Evolutionary conservation across 2,888 invertebrate genomes (phyloP).

Genomic region (Drosophila antonietae): DNA sequence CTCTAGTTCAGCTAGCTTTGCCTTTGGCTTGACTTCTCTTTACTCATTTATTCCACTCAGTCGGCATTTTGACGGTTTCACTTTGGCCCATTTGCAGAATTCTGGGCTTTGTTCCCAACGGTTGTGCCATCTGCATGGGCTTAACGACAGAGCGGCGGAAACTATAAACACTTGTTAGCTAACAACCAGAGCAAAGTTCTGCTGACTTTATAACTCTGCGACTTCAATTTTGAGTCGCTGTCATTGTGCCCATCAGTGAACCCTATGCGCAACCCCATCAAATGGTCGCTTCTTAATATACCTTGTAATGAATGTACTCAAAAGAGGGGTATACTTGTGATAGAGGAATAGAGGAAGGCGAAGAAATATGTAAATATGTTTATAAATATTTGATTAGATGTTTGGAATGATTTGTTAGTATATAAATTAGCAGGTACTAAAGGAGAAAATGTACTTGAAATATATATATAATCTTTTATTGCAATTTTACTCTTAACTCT

Average conservation of each 20-base stretch:
- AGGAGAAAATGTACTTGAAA: too few relatives aligned
- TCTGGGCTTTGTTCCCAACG: slow-evolving; percentile 1
- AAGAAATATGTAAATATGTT: too few relatives aligned
- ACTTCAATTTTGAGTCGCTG: background rate
- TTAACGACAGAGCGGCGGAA: slow-evolving; percentile 19
- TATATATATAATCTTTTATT: too few relatives aligned
- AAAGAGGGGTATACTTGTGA: background rate
- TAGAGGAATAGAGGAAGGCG: too few relatives aligned
- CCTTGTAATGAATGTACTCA: background rate
- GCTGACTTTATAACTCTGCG: background rate
- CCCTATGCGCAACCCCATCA: slow-evolving; percentile 35
- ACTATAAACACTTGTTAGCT: slow-evolving; percentile 35
- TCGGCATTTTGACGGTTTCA: slow-evolving; percentile 26
- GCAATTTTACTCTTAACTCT: too few relatives aligned
- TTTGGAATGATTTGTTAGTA: too few relatives aligned
- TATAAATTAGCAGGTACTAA: too few relatives aligned
- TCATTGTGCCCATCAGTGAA: slow-evolving; percentile 5
- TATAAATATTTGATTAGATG: too few relatives aligned
- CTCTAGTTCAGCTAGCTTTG: slow-evolving; percentile 13
- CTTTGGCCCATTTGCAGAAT: slow-evolving; percentile 1
- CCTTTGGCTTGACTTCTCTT: slow-evolving; percentile 16
- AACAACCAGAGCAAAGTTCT: slow-evolving; percentile 13
- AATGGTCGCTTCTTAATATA: slow-evolving; percentile 14
- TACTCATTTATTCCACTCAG: slow-evolving; percentile 1
- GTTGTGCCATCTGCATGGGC: slow-evolving; percentile 1